Evolutionary conservation across 2,797 vertebrate genomes (phyloP).

Genomic region (Lindbergichthys nudifrons): DNA sequence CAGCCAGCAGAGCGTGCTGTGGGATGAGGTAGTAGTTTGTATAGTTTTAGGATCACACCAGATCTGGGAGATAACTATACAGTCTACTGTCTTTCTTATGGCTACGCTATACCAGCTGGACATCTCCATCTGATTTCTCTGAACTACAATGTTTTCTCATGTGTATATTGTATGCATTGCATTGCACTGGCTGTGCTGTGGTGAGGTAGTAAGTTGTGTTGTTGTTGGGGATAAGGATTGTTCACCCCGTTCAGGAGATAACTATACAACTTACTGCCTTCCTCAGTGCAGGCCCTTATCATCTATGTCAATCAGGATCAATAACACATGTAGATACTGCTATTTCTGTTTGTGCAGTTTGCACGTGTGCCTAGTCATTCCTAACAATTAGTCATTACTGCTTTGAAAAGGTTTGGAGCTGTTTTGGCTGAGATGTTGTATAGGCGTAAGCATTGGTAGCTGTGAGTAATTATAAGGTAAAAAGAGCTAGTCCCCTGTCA

Average conservation of each 20-base stretch:
- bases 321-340: neutral
- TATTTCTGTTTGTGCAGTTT: neutral
- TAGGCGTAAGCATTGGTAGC: neutral
- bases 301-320: conserved; percentile 8
- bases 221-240: conserved; percentile 93
- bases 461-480: neutral
- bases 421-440: neutral
- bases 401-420: neutral
- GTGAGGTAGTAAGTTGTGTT: conserved; percentile 99
- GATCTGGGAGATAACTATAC: conserved; percentile 99
- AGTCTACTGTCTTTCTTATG: conserved; percentile 99
- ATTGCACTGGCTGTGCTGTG: conserved; percentile 74
- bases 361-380: neutral
- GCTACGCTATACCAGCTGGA: conserved; percentile 74
- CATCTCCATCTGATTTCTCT: conserved; percentile 16
- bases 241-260: conserved; percentile 91
- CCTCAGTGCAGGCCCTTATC: conserved; percentile 75
- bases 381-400: neutral
- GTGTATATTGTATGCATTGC: conserved; percentile 8
- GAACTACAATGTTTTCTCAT: conserved; percentile 12
- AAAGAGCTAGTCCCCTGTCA: neutral
- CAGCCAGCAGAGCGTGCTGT: conserved; percentile 78
- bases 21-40: conserved; percentile 99
- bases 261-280: conserved; percentile 99
- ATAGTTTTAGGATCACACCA: conserved; percentile 99